Base-by-base conservation (phyloP, 2,888 invertebrate species). In the Volucella bombylans region DNA sequence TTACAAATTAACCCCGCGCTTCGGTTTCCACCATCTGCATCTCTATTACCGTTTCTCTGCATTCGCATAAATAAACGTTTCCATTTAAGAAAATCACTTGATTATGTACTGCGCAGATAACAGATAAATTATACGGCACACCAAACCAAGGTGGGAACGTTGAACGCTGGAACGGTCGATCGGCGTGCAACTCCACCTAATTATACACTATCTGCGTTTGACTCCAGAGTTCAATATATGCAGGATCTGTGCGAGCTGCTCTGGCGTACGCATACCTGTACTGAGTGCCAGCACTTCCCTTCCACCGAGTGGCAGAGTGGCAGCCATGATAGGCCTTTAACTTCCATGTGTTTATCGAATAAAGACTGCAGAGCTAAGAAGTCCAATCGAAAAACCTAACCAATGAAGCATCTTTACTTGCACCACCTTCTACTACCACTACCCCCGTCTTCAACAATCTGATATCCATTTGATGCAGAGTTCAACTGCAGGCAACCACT, bases 51-150 rank as follows among this genome's bases (percentile, higher is more conserved):
- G 64, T 11, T 50, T 8, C 49, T 55, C 73, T 55, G 64, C 54
- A 71, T 72, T 73, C 54, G 85, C 80, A 76, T 81, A 85, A 76
- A 85, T 85, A 85, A 85, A 85, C 85, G 85, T 86, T 85, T 85
- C 86, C 86, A 87, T 87, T 88, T 87, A 82, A 72, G 83, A 87
- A 88, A 89, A 89, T 89, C 87, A 88, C 88, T 89, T 89, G 88
- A 89, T 89, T 88, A 88, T 87, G 87, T 87, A 86, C 86, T 86
- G 59, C 81, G 81, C 79, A 80, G 74, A 79, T 69, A 76, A 61
- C 80, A 62, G 80, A 80, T 80, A 85, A 85, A 85, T 80, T 85
- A 80, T 57, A 76, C 62, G 59, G 49, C 45, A 71, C 71, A 54
- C 69, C 71, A 62, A 76, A 54, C 69, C 71, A 62, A 76, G 80